Conservation (phyloP, 2,797 vertebrate species). For the Coregonus sp. region DNA sequence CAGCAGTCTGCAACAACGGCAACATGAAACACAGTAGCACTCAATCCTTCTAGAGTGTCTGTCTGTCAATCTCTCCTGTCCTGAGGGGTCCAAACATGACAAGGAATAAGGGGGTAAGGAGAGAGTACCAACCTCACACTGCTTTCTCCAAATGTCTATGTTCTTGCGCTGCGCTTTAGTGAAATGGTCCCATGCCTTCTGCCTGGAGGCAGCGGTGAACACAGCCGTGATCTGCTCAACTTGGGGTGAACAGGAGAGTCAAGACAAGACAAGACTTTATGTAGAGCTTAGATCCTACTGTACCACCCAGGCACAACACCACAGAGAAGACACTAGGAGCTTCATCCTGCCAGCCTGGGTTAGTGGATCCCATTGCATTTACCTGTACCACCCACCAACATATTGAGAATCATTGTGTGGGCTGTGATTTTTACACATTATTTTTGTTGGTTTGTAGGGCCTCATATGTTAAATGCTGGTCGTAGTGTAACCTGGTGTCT, state of each 20-base stretch:
- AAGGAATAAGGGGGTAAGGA: constrained; percentile 66
- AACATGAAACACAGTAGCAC: constrained; percentile 25
- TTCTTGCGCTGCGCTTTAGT: constrained; percentile 99
- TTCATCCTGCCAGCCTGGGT: constrained; percentile 1
- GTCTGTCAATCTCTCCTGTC: constrained; percentile 23
- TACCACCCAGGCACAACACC: constrained; percentile 73
- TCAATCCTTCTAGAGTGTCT: background rate
- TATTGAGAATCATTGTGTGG: background rate
- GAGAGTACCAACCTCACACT: constrained; percentile 95
- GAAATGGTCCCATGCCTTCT: constrained; percentile 99
- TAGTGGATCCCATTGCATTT: background rate
- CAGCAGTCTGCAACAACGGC: constrained; percentile 35
- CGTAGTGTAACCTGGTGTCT: constrained; percentile 69
- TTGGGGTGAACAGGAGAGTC: constrained; percentile 88
- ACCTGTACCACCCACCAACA: background rate
- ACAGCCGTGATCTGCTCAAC: constrained; percentile 99
- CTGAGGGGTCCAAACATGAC: constrained; percentile 32
- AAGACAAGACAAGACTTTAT: constrained; percentile 99
- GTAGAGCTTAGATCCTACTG: constrained; percentile 77
- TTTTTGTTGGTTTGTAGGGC: background rate
- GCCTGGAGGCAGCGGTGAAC: constrained; percentile 96
- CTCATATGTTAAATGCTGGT: background rate
- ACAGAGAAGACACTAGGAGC: constrained; percentile 79
- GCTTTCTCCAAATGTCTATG: constrained; percentile 99
- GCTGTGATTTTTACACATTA: background rate